Base-by-base conservation (phyloP, 1,140 invertebrate species). In the Orchesella cincta region DNA sequence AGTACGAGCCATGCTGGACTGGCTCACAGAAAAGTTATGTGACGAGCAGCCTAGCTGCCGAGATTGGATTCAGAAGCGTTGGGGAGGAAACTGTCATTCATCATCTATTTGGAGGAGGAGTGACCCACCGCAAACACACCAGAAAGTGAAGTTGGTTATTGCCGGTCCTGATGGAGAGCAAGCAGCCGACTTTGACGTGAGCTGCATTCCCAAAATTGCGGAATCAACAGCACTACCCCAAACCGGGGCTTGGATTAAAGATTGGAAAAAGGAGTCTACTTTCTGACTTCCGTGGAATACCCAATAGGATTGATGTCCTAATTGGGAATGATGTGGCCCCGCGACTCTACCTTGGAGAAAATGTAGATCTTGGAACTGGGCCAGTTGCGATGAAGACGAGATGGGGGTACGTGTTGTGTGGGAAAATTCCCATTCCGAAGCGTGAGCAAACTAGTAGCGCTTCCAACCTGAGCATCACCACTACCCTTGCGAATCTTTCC, bases 361-460 rank as follows among this genome's bases (percentile, higher is more conserved):
- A 39, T 23, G 8, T 14, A 3, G 1, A 26, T 39, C 23, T 51
- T 20, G 18, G 26, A 3, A 23, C 62, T 78, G 77, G 81, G 5
- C 36, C 78, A 5, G 75, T 74, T 0, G 83, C 82, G 0, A 78
- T 83, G 0, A 82, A 85, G 64, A 83, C 83, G 5, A 35, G 16
- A 16, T 70, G 84, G 0, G 83, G 83, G 18, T 85, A 83, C 83
- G 81, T 81, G 0, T 0, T 84, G 0, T 81, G 83, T 62, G 83
- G 84, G 12, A 81, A 81, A 36, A 46, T 73, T 23, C 51, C 79
- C 0, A 31, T 18, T 14, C 23, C 33, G n/a, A 39, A 46, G 2
- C 3, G 8, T 2, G 46, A 8, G 8, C 20, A 73, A 73, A 28
- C n/a, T 29, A 29, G 3, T 18, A 12, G 35, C 8, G 8, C 71